phyloP scores from a whole-genome alignment of 2,797 vertebrate species.

The Gouania willdenowi region DNA sequence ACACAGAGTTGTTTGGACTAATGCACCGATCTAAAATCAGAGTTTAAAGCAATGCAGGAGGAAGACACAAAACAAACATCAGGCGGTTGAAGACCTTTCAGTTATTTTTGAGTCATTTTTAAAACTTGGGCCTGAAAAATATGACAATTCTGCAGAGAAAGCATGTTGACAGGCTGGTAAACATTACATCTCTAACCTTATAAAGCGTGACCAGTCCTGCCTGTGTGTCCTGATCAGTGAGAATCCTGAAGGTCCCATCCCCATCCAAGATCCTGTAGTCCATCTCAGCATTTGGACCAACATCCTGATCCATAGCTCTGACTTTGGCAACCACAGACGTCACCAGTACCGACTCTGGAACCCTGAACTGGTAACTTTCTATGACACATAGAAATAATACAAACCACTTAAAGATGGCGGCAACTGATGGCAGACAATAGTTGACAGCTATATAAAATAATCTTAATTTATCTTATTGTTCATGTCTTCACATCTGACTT shows the following conservation, averaged over 20 bases:
- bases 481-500: neutral
- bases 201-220: slow-evolving; percentile 87
- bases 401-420: too few relatives aligned
- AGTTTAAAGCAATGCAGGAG: neutral
- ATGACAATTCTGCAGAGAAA: too few relatives aligned
- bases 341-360: slow-evolving; percentile 82
- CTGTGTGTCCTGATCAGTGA: slow-evolving; percentile 84
- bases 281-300: slow-evolving; percentile 88
- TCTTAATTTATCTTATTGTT: neutral
- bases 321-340: slow-evolving; percentile 85
- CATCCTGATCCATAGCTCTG: slow-evolving; percentile 86
- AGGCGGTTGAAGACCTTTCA: neutral
- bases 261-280: slow-evolving; percentile 89
- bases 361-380: slow-evolving; percentile 88
- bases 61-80: too few relatives aligned
- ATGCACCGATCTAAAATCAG: neutral
- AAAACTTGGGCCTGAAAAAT: too few relatives aligned
- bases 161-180: too few relatives aligned
- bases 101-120: neutral
- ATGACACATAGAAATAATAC: too few relatives aligned
- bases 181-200: slow-evolving; percentile 71
- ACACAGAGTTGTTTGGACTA: neutral
- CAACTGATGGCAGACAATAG: too few relatives aligned
- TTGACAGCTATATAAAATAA: too few relatives aligned
- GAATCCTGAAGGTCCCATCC: slow-evolving; percentile 84